These are phyloP conservation scores for Drosophila takahashii DNA, from an alignment of 1,140 invertebrate genomes.

Conservation along the genomic window DNA sequence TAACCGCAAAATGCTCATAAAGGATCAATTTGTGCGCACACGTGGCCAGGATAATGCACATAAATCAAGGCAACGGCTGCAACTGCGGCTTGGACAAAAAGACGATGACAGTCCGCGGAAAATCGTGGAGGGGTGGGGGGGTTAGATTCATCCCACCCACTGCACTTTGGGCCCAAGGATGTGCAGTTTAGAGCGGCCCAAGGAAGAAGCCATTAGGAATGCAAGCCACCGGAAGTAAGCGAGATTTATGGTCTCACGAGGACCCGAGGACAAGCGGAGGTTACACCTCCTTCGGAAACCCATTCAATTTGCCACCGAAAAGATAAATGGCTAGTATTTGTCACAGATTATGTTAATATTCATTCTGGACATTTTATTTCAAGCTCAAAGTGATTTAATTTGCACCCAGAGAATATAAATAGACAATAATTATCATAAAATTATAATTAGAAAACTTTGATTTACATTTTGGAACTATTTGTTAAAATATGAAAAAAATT, in stretches of 20 bases:
- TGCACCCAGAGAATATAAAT: no score
- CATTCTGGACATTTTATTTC: background rate
- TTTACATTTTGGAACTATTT: no score
- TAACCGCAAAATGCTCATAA: slow-evolving; percentile 83
- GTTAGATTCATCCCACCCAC: background rate
- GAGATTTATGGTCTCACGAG: slow-evolving; percentile 16
- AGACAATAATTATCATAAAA: no score
- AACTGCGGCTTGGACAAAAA: slow-evolving; percentile 62
- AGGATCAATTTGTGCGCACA: slow-evolving; percentile 82
- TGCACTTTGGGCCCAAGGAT: slow-evolving; percentile 22
- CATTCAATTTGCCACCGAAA: slow-evolving; percentile 10
- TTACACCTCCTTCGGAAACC: slow-evolving; percentile 1
- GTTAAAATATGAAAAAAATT: no score
- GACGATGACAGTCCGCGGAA: slow-evolving; percentile 41
- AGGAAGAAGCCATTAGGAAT: slow-evolving; percentile 44
- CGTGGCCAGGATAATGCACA: slow-evolving; percentile 76
- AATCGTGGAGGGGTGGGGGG: background rate
- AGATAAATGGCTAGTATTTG: slow-evolving; percentile 7
- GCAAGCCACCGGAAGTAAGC: slow-evolving; percentile 32
- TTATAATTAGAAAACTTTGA: no score
- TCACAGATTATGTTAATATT: background rate
- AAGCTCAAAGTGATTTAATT: background rate
- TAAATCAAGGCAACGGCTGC: slow-evolving; percentile 72
- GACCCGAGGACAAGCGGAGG: background rate
- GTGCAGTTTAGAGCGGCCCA: slow-evolving; percentile 41